phyloP scores from a whole-genome alignment of 2,797 vertebrate genomes.

The Hoplostethus mediterraneus region DNA sequence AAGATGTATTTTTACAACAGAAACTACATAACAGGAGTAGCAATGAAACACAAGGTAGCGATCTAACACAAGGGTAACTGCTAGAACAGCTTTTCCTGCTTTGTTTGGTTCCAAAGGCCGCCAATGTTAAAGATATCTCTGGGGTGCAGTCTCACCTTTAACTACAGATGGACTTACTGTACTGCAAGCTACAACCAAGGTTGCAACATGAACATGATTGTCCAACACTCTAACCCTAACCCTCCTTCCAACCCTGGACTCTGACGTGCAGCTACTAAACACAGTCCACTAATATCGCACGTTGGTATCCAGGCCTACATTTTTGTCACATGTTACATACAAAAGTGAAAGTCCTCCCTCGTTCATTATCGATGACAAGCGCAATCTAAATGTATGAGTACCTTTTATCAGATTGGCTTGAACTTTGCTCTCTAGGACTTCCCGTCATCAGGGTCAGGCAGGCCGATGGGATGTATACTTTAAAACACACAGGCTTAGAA shows the following conservation, averaged over 20 bases:
- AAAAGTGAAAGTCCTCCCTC: slow-evolving; percentile 7
- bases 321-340: background rate
- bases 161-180: background rate
- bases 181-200: background rate
- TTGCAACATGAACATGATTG: background rate
- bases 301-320: background rate
- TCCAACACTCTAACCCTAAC: background rate
- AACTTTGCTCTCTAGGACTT: slow-evolving; percentile 79
- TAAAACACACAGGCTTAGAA: slow-evolving; percentile 27
- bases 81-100: slow-evolving; percentile 21
- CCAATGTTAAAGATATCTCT: background rate
- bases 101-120: slow-evolving; percentile 70
- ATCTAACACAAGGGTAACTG: background rate
- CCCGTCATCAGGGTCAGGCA: slow-evolving; percentile 76
- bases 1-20: slow-evolving; percentile 5
- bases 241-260: too few relatives aligned
- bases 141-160: background rate
- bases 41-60: background rate
- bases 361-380: slow-evolving; percentile 38
- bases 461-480: slow-evolving; percentile 37
- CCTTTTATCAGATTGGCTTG: slow-evolving; percentile 50
- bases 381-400: slow-evolving; percentile 21
- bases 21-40: slow-evolving; percentile 29
- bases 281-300: too few relatives aligned
- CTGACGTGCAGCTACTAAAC: too few relatives aligned